These are phyloP conservation scores for Sinotaia quadrata DNA, from an alignment of 2,888 invertebrate genomes.

Conservation along the genomic window DNA sequence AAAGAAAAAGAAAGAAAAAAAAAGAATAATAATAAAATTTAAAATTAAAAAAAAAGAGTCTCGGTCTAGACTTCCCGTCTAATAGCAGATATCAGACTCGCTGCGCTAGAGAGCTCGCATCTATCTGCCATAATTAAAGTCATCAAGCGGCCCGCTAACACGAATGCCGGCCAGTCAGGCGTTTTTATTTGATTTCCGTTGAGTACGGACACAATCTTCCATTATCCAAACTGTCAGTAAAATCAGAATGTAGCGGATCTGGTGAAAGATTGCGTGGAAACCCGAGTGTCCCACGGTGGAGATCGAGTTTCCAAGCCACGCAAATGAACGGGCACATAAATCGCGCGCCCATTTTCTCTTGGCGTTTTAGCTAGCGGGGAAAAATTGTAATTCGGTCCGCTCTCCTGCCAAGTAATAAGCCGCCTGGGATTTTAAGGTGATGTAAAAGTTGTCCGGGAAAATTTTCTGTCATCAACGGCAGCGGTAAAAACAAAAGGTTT, in stretches of 20 bases:
- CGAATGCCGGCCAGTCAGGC: slow-evolving; percentile 6
- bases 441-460: slow-evolving; percentile 1
- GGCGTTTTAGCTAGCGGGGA: slow-evolving; percentile 1
- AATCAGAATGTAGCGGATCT: neutral
- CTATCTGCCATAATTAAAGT: slow-evolving; percentile 24
- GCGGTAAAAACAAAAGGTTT: slow-evolving; percentile 5
- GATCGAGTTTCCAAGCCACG: slow-evolving; percentile 11
- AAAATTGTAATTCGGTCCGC: slow-evolving; percentile 8
- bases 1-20: neutral
- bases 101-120: neutral
- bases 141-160: slow-evolving; percentile 13
- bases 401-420: slow-evolving; percentile 16
- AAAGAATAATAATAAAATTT: neutral
- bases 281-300: neutral
- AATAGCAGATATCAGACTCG: neutral
- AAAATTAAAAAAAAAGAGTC: neutral
- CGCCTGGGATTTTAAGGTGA: slow-evolving; percentile 7
- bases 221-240: slow-evolving; percentile 14
- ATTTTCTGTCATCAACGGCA: slow-evolving; percentile 2
- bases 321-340: slow-evolving; percentile 29
- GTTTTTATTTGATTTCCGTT: slow-evolving; percentile 26
- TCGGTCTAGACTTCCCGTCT: neutral
- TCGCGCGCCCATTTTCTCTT: slow-evolving; percentile 13
- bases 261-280: slow-evolving; percentile 13
- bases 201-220: slow-evolving; percentile 17